Evolutionary conservation across 2,888 invertebrate species (phyloP), one percentile per base, ranked within the genome.

Genomic region (Athalia rosae): DNA sequence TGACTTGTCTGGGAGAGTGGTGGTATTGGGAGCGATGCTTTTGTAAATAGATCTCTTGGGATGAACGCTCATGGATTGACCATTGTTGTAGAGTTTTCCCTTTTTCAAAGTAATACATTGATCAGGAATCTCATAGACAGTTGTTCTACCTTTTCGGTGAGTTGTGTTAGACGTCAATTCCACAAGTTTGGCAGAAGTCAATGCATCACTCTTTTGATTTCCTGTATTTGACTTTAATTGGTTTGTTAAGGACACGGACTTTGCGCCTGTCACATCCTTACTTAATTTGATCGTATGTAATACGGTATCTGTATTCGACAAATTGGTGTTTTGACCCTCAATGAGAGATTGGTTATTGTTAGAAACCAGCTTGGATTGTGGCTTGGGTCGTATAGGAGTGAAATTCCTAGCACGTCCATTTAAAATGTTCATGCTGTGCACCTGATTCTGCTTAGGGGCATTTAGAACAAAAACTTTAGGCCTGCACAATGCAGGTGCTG

Each of bases 401-500:
- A 53, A 7, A n/a, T 53, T 15, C 13, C n/a, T 71, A 8, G 28
- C 8, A 4, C 43, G 8, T 4, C 43, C 43, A 47, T 58, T 43
- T 9, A 58, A 6, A 53, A 8, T 67, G 41, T 67, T 71, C 5
- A 71, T 28, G n/a, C 15, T 71, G 45, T 71, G 71, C 7, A 15
- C 13, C 45, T 58, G 71, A 15, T 48, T 58, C 56, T 71, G 71
- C 9, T 58, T 56, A 45, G 56, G 56, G 8, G 56, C 58, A 56
- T 71, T 56, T 45, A 71, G 58, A 13, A 43, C 43, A 71, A 71
- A 45, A 7, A 71, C 56, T 56, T 71, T 56, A 4, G 71, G 56
- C 13, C 58, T 58, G 1, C 28, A 28, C 58, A 13, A 58, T 4
- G 56, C 2, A 4, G 58, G 3, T 58, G 56, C n/a, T 45, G 71